Conservation (phyloP, 2,888 invertebrate species). For the Trachelus troglodyta region DNA sequence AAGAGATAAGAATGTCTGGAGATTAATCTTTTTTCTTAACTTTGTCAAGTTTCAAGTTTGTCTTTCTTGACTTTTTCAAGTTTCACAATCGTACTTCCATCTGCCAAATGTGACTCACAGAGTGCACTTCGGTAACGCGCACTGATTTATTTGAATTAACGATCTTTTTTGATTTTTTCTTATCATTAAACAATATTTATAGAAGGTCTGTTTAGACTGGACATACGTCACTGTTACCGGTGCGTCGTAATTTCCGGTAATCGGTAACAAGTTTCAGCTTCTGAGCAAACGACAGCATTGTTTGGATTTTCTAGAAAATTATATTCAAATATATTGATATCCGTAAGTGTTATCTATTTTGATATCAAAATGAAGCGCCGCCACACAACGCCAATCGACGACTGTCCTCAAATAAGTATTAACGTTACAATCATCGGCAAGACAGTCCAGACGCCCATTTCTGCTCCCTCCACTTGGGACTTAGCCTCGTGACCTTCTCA, state of each 20-base stretch:
- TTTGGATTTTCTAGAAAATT: neutral
- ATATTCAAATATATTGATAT: neutral
- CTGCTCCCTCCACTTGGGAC: neutral
- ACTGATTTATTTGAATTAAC: neutral
- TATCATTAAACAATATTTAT: neutral
- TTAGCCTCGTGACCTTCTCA: neutral
- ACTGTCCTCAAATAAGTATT: neutral
- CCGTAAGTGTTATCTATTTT: neutral
- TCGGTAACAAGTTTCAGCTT: neutral
- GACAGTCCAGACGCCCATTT: neutral
- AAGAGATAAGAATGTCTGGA: conserved; percentile 11
- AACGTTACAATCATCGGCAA: neutral
- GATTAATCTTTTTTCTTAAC: neutral
- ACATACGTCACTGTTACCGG: neutral
- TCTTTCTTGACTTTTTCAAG: neutral
- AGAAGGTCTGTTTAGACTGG: neutral
- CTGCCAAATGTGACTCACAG: neutral
- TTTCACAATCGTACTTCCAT: neutral
- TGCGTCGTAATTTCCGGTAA: neutral
- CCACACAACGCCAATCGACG: neutral
- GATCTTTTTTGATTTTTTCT: neutral
- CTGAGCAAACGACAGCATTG: neutral
- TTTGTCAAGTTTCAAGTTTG: no score
- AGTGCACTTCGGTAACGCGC: neutral
- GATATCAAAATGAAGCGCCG: neutral